These are phyloP conservation scores for Platanista minor DNA, from an alignment of 2,113 vertebrate species.

Conservation along the genomic window DNA sequence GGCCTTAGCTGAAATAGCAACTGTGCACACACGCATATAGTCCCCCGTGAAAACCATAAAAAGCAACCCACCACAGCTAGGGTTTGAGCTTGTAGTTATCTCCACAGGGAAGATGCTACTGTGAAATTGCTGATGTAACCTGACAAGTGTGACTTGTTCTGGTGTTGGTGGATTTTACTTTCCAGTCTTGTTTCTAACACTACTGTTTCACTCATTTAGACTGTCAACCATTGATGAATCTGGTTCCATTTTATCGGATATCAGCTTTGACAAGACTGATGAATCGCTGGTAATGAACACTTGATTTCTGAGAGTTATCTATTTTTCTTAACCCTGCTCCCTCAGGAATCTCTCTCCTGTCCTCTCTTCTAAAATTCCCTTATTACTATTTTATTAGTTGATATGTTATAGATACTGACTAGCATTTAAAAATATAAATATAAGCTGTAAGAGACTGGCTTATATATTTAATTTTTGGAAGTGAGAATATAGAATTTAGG, in stretches of 20 bases:
- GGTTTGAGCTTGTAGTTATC: background rate
- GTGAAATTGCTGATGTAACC: background rate
- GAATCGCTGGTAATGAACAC: conserved; percentile 91
- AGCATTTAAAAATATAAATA: conserved; percentile 50
- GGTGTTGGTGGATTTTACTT: conserved; percentile 10
- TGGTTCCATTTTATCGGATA: conserved; percentile 95
- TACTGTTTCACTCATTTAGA: conserved; percentile 77
- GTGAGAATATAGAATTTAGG: conserved; percentile 24
- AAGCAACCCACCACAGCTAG: background rate
- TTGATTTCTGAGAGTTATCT: conserved; percentile 29
- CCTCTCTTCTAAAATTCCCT: background rate
- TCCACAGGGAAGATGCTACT: background rate
- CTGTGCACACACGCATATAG: background rate
- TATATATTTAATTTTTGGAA: conserved; percentile 39
- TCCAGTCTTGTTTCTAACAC: conserved; percentile 47
- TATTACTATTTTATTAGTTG: conserved; percentile 50
- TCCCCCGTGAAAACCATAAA: background rate
- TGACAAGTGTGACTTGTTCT: background rate
- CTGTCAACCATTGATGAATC: conserved; percentile 97
- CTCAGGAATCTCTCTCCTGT: background rate
- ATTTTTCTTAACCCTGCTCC: background rate
- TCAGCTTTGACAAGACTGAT: conserved; percentile 98
- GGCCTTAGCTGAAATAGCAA: conserved; percentile 26
- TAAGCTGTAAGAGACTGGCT: background rate
- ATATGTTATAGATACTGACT: conserved; percentile 1